These are phyloP conservation scores for Lepilemur ruficaudatus DNA, from an alignment of 2,797 vertebrate genomes.

Conservation along the genomic window DNA sequence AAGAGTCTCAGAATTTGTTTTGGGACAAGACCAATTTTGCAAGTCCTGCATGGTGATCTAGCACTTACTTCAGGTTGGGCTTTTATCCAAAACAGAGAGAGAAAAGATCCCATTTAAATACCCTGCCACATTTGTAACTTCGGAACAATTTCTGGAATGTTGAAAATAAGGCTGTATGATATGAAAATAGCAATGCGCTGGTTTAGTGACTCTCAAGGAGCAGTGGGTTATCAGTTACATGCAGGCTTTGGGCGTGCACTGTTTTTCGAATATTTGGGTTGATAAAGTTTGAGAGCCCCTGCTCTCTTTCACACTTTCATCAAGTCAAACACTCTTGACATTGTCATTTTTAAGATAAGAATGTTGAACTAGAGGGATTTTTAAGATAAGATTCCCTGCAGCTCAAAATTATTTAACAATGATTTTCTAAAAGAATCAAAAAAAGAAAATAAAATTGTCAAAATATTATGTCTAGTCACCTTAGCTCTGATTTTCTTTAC, in stretches of 20 bases:
- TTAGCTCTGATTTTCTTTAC: background rate
- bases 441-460: background rate
- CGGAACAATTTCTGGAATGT: background rate
- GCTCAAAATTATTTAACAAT: constrained; percentile 17
- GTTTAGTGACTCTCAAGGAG: background rate
- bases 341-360: background rate
- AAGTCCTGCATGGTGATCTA: background rate
- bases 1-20: background rate
- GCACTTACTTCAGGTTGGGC: background rate
- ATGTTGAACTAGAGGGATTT: background rate
- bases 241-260: background rate
- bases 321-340: background rate
- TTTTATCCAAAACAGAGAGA: background rate
- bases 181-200: background rate
- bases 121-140: background rate
- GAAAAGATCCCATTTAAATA: background rate
- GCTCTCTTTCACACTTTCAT: background rate
- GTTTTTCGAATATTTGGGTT: background rate
- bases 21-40: background rate
- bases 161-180: background rate
- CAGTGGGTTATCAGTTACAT: background rate
- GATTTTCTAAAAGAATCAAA: background rate
- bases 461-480: background rate
- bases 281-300: background rate
- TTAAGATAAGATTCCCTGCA: background rate